Base-by-base conservation (phyloP, 2,888 invertebrate species). In the Leptinotarsa rubiginosa region DNA sequence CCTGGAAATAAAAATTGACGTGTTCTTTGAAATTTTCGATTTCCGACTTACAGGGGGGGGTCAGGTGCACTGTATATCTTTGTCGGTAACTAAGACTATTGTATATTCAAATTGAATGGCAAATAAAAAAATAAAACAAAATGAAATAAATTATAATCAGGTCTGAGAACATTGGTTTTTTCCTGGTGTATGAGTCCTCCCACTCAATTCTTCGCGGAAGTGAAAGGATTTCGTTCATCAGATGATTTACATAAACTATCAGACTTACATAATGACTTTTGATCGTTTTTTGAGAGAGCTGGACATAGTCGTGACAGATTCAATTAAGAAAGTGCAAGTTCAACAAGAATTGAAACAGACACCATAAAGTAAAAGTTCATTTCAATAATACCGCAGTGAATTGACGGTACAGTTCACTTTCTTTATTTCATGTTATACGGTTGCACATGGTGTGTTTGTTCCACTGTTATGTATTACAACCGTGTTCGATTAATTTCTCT, bases 321-420 rank as follows among this genome's bases (percentile, higher is more conserved):
- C 22, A 56, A 56, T 56, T 31, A n/a, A 31, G 62, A 62, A 62
- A 62, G 62, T 62, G 31, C 62, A 31, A 62, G 62, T 62, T 25
- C 62, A 31, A n/a, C 56, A 59, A 4, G 69, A 56, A 47, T 69
- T 47, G 56, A 56, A 69, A 69, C 56, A 20, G 59, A 69, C 18
- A 69, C 52, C 47, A 62, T 56, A 54, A 41, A 49, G 68, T 69
- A 69, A 69, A 69, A 69, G 69, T 56, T 56, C 41, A 56, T 68
- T 31, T 41, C 52, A 62, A 62, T 62, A 41, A 62, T 41, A 13
- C n/a, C 31, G 62, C n/a, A n/a, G 31, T n/a, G 10, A 62, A 4
- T 62, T 62, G 62, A n/a, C 62, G 15, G 31, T 62, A 25, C 31
- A 62, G 31, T 62, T 62, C 16, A 62, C 62, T 62, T 62, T 62